These are phyloP conservation scores for Drosophila tropicalis DNA, from an alignment of 1,140 invertebrate species.

Conservation along the genomic window DNA sequence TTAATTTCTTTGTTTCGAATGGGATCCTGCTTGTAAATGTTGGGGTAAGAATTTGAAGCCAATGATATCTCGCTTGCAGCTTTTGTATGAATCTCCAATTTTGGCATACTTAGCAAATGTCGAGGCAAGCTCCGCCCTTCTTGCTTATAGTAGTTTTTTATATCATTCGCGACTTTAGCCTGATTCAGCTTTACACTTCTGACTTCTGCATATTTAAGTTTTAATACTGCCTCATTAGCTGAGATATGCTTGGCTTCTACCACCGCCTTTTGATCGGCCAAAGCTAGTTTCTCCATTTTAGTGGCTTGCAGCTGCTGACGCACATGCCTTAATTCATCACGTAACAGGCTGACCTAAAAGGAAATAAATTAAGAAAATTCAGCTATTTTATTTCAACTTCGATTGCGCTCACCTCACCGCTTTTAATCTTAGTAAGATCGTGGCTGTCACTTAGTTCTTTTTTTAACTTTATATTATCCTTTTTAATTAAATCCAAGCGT, in stretches of 20 bases:
- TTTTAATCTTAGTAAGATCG: slow-evolving; percentile 54
- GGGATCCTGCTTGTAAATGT: slow-evolving; percentile 18
- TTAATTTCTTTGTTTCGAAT: slow-evolving; percentile 10
- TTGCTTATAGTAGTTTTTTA: slow-evolving; percentile 25
- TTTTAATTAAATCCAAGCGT: slow-evolving; percentile 63
- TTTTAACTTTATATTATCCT: slow-evolving; percentile 67
- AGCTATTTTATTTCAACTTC: neutral
- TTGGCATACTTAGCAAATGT: slow-evolving; percentile 34
- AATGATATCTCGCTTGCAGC: neutral
- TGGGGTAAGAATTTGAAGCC: neutral
- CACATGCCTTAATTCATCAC: slow-evolving; percentile 68
- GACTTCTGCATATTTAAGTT: slow-evolving; percentile 56
- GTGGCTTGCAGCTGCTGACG: slow-evolving; percentile 66
- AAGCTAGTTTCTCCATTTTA: slow-evolving; percentile 69
- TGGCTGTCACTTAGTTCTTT: slow-evolving; percentile 60
- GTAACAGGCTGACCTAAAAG: slow-evolving; percentile 59
- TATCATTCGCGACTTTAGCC: slow-evolving; percentile 17
- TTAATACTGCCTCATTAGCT: slow-evolving; percentile 61
- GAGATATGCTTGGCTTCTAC: slow-evolving; percentile 56
- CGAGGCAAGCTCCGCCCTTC: slow-evolving; percentile 14
- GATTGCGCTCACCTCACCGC: slow-evolving; percentile 64
- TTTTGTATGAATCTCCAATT: slow-evolving; percentile 39
- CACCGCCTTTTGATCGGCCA: slow-evolving; percentile 60
- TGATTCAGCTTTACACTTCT: slow-evolving; percentile 45
- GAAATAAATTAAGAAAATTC: neutral